Conservation (phyloP, 2,797 vertebrate genomes). For the Microctenopoma lineatum region DNA sequence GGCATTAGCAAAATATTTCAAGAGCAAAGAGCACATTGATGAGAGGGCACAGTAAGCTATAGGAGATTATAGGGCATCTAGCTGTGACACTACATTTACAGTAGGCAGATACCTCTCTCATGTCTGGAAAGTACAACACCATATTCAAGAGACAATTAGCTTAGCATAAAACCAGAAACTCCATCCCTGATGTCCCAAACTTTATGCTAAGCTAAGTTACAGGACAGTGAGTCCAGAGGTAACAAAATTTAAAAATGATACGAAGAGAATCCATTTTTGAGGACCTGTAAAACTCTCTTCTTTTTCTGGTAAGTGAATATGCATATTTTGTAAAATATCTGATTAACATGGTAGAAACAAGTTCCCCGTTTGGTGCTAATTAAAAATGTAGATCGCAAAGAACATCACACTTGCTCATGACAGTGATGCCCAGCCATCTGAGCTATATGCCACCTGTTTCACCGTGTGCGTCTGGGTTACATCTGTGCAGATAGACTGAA, state of each 20-base stretch:
- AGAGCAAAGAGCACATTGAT: conserved; percentile 36
- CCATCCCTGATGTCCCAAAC: too few relatives aligned
- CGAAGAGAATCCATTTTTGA: not conserved
- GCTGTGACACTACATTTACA: conserved; percentile 2
- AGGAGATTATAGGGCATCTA: conserved; percentile 34
- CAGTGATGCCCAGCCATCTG: conserved; percentile 13
- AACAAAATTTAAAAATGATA: not conserved
- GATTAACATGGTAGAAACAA: not conserved
- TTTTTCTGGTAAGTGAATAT: not conserved
- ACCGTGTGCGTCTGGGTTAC: conserved; percentile 8
- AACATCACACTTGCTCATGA: conserved; percentile 7
- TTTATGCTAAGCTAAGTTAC: too few relatives aligned
- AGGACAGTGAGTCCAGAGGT: not conserved
- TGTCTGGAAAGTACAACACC: not conserved
- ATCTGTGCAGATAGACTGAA: conserved; percentile 7
- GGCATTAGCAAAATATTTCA: conserved; percentile 29
- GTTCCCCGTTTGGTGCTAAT: not conserved
- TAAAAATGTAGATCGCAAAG: conserved; percentile 16
- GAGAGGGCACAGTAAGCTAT: conserved; percentile 15
- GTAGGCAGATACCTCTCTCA: not conserved
- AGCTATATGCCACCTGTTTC: conserved; percentile 41
- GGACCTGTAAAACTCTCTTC: not conserved
- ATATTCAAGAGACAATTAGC: not conserved
- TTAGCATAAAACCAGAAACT: not conserved
- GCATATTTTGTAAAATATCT: not conserved